A percentile compares a stretch with the other conserved stretches of the same genome.
phyloP scores from a whole-genome alignment of 2,888 invertebrate genomes.

The Athalia cordata region DNA sequence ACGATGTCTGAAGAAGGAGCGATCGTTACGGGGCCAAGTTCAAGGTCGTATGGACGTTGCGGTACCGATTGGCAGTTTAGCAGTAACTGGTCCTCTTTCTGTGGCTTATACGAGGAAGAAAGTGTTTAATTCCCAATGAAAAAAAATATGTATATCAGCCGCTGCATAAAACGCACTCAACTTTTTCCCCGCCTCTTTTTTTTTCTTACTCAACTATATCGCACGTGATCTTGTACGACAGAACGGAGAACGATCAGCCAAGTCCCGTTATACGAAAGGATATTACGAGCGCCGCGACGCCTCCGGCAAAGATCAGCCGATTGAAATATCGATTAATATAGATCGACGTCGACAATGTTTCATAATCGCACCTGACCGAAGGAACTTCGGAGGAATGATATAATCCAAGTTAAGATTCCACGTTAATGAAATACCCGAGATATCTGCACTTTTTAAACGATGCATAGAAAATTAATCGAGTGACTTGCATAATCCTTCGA shows the following conservation, averaged over 20 bases:
- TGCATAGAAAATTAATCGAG: no score
- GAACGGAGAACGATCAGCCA: conserved; percentile 7
- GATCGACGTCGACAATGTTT: conserved; percentile 45
- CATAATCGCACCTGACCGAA: conserved; percentile 46
- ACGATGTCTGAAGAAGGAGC: neutral
- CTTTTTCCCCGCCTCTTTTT: no score
- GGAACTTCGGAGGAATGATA: conserved; percentile 9
- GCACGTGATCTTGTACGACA: conserved; percentile 1
- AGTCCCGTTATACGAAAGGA: conserved; percentile 64
- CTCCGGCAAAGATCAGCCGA: conserved; percentile 63
- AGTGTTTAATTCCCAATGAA: conserved; percentile 11
- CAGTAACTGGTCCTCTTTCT: neutral
- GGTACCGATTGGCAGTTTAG: conserved; percentile 33
- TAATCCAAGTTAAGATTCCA: neutral
- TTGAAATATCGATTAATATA: conserved; percentile 70
- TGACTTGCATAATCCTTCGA: neutral
- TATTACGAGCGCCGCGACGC: conserved; percentile 62
- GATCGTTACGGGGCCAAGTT: conserved; percentile 24
- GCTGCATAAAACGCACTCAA: no score
- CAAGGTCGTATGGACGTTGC: conserved; percentile 9
- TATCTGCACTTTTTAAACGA: no score
- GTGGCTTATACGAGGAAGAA: conserved; percentile 2
- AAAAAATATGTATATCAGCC: no score
- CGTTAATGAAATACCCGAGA: neutral
- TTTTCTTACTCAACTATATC: no score